phyloP scores from a whole-genome alignment of 2,113 vertebrate species.

The Pseudorasbora parva region DNA sequence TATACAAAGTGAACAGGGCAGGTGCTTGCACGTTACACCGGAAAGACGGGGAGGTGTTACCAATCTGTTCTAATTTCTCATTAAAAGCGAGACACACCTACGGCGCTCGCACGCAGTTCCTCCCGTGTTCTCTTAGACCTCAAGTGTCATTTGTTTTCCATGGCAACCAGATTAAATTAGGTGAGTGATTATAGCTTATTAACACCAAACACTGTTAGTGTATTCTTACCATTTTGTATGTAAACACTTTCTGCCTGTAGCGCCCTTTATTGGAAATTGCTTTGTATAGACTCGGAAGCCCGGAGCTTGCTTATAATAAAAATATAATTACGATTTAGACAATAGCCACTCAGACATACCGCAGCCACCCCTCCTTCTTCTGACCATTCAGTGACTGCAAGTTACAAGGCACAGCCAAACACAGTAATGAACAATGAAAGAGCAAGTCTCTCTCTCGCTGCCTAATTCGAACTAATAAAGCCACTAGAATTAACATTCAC shows the following conservation, averaged over 20 bases:
- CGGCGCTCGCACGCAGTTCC: constrained; percentile 71
- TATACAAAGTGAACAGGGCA: constrained; percentile 60
- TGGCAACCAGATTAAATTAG: constrained; percentile 87
- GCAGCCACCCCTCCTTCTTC: constrained; percentile 32
- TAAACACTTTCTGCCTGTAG: constrained; percentile 80
- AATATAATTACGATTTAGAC: constrained; percentile 81
- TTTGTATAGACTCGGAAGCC: constrained; percentile 73
- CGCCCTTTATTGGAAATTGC: constrained; percentile 77
- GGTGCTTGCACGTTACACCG: constrained; percentile 80
- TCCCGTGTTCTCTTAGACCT: constrained; percentile 80
- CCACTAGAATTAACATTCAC: constrained; percentile 83
- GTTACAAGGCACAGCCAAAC: constrained; percentile 73
- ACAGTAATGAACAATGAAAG: constrained; percentile 79
- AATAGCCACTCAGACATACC: constrained; percentile 72
- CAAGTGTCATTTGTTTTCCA: constrained; percentile 84
- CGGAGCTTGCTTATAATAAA: constrained; percentile 77
- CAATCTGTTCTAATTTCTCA: constrained; percentile 68
- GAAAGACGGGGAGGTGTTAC: constrained; percentile 67
- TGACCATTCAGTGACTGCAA: constrained; percentile 52
- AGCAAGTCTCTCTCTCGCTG: constrained; percentile 65
- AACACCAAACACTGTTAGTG: constrained; percentile 80
- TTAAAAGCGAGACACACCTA: constrained; percentile 72
- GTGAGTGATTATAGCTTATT: constrained; percentile 82
- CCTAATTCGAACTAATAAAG: constrained; percentile 84
- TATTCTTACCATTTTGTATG: constrained; percentile 83